A percentile compares a stretch with the other conserved stretches of the same genome.
Evolutionary conservation across 2,888 invertebrate species (phyloP).

Genomic region (Cephus runcator): DNA sequence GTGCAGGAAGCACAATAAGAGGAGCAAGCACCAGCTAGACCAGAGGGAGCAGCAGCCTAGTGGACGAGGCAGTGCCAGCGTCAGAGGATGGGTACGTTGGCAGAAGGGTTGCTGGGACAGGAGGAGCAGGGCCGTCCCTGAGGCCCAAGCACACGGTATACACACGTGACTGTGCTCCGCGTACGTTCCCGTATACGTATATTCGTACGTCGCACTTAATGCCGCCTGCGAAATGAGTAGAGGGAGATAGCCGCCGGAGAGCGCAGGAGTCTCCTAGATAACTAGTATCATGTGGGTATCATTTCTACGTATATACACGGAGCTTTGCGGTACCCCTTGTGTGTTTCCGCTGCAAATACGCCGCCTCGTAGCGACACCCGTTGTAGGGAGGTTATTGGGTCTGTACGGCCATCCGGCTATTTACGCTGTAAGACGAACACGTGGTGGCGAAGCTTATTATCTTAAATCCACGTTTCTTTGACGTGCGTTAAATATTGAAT

Average conservation of each 20-base stretch:
- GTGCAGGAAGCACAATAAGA: neutral
- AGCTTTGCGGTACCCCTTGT: slow-evolving; percentile 4
- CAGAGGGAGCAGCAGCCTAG: slow-evolving; percentile 6
- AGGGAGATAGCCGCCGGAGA: slow-evolving; percentile 26
- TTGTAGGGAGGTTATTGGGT: neutral
- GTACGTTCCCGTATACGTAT: slow-evolving; percentile 17
- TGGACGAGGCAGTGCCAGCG: slow-evolving; percentile 12
- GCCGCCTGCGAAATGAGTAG: slow-evolving; percentile 42
- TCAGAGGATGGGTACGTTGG: slow-evolving; percentile 15
- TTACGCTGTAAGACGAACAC: neutral
- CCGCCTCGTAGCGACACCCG: neutral
- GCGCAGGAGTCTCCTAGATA: slow-evolving; percentile 33
- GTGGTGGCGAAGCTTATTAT: neutral
- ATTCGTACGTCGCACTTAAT: slow-evolving; percentile 43
- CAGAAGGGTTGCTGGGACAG: slow-evolving; percentile 34
- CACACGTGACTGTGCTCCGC: slow-evolving; percentile 4
- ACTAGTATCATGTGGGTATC: slow-evolving; percentile 33
- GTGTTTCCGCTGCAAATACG: slow-evolving; percentile 10
- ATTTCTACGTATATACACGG: slow-evolving; percentile 14
- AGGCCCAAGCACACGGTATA: slow-evolving; percentile 33
- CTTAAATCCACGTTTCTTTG: neutral
- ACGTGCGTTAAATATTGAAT: neutral
- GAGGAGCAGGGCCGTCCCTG: slow-evolving; percentile 30
- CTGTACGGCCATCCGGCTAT: neutral
- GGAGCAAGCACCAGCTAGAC: slow-evolving; percentile 9